Evolutionary conservation across 1,140 invertebrate genomes (phyloP), one percentile per base, ranked within the genome.

Genomic region (Neuroterus valhalla): DNA sequence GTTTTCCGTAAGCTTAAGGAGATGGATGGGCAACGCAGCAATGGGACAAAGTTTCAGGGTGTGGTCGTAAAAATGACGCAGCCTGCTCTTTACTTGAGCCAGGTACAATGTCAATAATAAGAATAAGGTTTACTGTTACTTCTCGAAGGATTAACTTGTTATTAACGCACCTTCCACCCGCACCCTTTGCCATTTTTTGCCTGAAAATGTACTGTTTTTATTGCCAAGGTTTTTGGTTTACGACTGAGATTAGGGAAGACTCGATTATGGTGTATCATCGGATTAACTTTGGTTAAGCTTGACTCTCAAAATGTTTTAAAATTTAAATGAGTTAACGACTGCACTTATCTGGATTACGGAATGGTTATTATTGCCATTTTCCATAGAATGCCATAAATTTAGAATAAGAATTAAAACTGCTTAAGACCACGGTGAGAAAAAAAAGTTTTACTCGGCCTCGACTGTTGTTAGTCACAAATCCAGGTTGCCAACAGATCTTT

Each of bases 351-450:
- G 38, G 23, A 52, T 70, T 70, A 70, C 38, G 55, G 19, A 21
- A 70, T 46, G 26, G 12, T 43, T 67, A 43, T 67, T 17, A 67
- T 85, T 90, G 45, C 76, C 80, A 71, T 84, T 83, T 82, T 92
- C 91, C 86, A 92, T 92, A 23, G 91, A 26, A 43, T 38, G 6
- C 5, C 31, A 38, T 38, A 38, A 38, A 31, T n/a, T 23, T 26
- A 70, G n/a, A 38, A 52, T 23, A 5, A 52, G 38, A 52, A 43
- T 12, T 19, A 15, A 70, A 42, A 70, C 38, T 55, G 5, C 52
- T 52, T 70, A 31, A 50, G 46, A 46, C 15, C 0, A 31, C n/a
- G 12, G 23, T 12, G 14, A 26, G 45, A 19, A 31, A 75, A 55
- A 68, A 43, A 67, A 72, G 74, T 74, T 67, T 72, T 62, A 71